A percentile compares a stretch with the other conserved stretches of the same genome.
Evolutionary conservation across 2,797 vertebrate genomes (phyloP).

Genomic region (Chromobotia macracanthus): DNA sequence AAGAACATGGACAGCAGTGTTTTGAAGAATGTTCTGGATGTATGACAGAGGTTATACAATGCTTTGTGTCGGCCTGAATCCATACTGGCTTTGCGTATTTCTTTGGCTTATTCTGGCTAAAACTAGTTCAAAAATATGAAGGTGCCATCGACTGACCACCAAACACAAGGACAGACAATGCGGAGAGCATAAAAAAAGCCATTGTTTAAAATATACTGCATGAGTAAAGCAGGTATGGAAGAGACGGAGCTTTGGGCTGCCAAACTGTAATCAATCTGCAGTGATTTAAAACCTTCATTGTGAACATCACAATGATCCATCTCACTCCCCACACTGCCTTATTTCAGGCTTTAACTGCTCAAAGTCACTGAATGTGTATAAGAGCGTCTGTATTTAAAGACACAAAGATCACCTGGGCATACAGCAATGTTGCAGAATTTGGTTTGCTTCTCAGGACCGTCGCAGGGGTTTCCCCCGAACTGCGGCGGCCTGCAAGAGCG

Average conservation of each 20-base stretch:
- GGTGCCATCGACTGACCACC: background rate
- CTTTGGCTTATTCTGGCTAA: background rate
- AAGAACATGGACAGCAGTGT: background rate
- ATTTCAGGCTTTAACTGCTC: slow-evolving; percentile 51
- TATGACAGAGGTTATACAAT: too few species aligned
- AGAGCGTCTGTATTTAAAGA: slow-evolving; percentile 45
- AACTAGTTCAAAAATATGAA: background rate
- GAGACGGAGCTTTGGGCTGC: slow-evolving; percentile 21
- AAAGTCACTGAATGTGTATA: slow-evolving; percentile 51
- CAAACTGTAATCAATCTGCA: slow-evolving; percentile 38
- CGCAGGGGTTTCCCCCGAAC: slow-evolving; percentile 90
- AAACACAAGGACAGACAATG: background rate
- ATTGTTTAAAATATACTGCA: slow-evolving; percentile 18
- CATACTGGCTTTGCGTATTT: too few species aligned
- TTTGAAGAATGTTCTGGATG: background rate
- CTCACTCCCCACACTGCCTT: slow-evolving; percentile 41
- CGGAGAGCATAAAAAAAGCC: background rate
- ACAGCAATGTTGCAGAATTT: slow-evolving; percentile 99
- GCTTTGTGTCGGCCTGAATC: too few species aligned
- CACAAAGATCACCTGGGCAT: slow-evolving; percentile 86
- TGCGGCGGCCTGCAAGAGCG: slow-evolving; percentile 91
- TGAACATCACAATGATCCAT: slow-evolving; percentile 47
- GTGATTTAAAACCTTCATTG: slow-evolving; percentile 54
- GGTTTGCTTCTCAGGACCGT: slow-evolving; percentile 92
- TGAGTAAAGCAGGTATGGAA: background rate